A percentile compares a stretch with the other conserved stretches of the same genome.
Evolutionary conservation across 2,113 vertebrate genomes (phyloP).

Genomic region (Perca flavescens): DNA sequence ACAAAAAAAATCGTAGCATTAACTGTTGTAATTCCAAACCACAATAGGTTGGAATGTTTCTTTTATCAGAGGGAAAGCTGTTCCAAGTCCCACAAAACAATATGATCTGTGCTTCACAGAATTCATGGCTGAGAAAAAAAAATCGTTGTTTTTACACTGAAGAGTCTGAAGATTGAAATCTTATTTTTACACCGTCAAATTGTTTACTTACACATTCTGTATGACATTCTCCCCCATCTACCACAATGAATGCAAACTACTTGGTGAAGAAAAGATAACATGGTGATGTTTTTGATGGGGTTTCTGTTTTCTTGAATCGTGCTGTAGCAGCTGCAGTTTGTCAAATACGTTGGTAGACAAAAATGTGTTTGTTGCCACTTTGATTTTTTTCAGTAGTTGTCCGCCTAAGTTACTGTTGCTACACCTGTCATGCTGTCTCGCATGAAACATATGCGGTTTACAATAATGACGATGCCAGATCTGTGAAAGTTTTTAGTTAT

Average conservation of each 20-base stretch:
- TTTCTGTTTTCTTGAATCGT: neutral
- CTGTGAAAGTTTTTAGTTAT: neutral
- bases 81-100: slow-evolving; percentile 23
- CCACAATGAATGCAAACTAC: neutral
- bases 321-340: neutral
- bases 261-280: neutral
- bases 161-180: slow-evolving; percentile 8
- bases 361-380: neutral
- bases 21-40: slow-evolving; percentile 36
- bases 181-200: slow-evolving; percentile 13
- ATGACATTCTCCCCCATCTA: neutral
- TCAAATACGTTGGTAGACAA: neutral
- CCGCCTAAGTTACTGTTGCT: neutral
- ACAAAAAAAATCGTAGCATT: slow-evolving; percentile 31
- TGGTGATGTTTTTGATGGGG: neutral
- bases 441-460: neutral
- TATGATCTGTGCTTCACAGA: slow-evolving; percentile 9
- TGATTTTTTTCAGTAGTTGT: neutral
- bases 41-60: slow-evolving; percentile 43
- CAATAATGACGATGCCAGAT: neutral
- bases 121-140: neutral
- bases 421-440: neutral
- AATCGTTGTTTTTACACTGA: neutral
- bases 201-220: neutral
- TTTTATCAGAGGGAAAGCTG: slow-evolving; percentile 21